phyloP scores from a whole-genome alignment of 2,797 vertebrate genomes.

The Anguilla marmorata region DNA sequence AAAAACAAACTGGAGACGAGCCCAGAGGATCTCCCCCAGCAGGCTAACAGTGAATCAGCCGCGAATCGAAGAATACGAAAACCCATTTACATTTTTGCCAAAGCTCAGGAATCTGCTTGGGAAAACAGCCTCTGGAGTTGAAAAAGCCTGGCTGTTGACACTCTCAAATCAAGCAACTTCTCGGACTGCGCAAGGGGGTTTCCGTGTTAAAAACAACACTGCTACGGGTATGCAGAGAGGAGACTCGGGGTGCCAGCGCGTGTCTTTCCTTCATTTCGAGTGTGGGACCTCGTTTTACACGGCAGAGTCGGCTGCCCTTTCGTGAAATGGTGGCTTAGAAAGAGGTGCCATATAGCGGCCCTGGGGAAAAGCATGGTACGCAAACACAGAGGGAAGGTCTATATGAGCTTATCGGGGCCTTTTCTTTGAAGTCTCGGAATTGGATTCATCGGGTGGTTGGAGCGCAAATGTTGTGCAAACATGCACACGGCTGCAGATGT shows the following conservation, averaged over 20 bases:
- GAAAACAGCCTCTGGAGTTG: neutral
- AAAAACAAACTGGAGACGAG: neutral
- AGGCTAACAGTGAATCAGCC: neutral
- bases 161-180: neutral
- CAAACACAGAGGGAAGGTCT: neutral
- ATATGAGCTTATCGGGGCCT: neutral
- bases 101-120: neutral
- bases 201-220: neutral
- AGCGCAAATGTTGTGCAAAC: neutral
- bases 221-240: neutral
- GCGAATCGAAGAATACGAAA: neutral
- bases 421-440: neutral
- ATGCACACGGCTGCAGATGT: neutral
- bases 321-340: neutral
- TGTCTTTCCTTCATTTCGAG: neutral
- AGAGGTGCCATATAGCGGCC: neutral
- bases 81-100: neutral
- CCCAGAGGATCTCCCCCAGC: neutral
- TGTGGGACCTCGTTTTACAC: neutral
- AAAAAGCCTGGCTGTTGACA: neutral
- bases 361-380: neutral
- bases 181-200: neutral
- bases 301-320: neutral
- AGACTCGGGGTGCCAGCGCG: neutral
- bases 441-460: neutral